Evolutionary conservation across 1,140 invertebrate genomes (phyloP).

Genomic region (Papilio helenus): DNA sequence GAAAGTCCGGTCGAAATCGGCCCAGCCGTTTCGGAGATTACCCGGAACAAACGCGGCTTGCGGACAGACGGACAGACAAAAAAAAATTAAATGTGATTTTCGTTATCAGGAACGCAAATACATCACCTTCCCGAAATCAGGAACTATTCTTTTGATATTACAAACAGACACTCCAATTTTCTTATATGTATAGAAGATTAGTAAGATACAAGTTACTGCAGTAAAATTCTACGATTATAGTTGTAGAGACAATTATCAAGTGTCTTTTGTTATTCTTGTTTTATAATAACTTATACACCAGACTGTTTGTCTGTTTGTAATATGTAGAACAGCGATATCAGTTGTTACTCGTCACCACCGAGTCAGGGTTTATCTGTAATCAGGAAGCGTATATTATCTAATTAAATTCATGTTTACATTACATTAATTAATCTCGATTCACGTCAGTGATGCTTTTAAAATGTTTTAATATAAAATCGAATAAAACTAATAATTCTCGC

Average conservation of each 20-base stretch:
- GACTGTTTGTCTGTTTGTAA: conserved; percentile 24
- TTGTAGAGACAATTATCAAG: neutral
- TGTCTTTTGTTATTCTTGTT: neutral
- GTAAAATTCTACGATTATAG: neutral
- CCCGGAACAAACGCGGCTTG: too few relatives aligned
- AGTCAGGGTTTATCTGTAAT: conserved; percentile 29
- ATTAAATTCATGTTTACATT: conserved; percentile 24
- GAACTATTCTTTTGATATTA: too few relatives aligned
- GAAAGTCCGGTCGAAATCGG: too few relatives aligned
- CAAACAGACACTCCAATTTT: too few relatives aligned
- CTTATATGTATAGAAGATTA: too few relatives aligned
- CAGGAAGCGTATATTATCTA: conserved; percentile 23
- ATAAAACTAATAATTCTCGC: neutral
- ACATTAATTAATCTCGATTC: conserved; percentile 7
- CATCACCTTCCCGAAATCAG: too few relatives aligned
- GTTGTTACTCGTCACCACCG: conserved; percentile 11
- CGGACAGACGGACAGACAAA: too few relatives aligned
- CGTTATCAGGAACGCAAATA: too few relatives aligned
- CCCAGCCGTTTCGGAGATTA: too few relatives aligned
- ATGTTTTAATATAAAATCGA: neutral
- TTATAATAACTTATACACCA: conserved; percentile 6
- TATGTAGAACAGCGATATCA: conserved; percentile 18
- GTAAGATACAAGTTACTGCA: neutral
- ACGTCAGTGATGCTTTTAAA: neutral
- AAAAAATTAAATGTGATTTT: too few relatives aligned